phyloP scores from a whole-genome alignment of 1,140 invertebrate species.

The Sycophaga agraensis region DNA sequence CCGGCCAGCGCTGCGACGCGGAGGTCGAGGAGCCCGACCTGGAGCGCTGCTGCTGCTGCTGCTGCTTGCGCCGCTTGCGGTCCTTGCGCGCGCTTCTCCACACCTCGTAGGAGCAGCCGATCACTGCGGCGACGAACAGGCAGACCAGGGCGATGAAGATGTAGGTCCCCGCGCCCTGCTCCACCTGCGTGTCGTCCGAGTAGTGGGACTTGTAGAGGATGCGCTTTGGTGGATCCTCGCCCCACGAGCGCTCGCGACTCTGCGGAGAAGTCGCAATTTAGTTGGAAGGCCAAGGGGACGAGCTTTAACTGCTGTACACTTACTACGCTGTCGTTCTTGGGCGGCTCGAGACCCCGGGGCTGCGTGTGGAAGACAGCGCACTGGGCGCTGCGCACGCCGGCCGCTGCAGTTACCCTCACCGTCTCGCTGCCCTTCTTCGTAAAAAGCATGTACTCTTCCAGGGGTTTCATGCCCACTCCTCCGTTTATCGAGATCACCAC shows the following conservation, averaged over 20 bases:
- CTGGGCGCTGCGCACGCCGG: conserved; percentile 79
- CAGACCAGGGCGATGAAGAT: conserved; percentile 71
- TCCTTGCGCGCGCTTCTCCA: conserved; percentile 58
- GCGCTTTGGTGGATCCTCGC: conserved; percentile 74
- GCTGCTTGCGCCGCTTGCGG: conserved; percentile 58
- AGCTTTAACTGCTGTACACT: too few species aligned
- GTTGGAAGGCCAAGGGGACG: too few species aligned
- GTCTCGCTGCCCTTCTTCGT: conserved; percentile 78
- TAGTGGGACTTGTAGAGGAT: conserved; percentile 73
- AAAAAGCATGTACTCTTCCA: conserved; percentile 87
- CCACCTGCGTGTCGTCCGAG: conserved; percentile 69
- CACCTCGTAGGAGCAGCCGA: conserved; percentile 66
- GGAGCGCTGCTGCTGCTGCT: conserved; percentile 51
- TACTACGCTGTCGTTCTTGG: conserved; percentile 69
- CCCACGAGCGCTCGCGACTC: conserved; percentile 76
- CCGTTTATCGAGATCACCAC: conserved; percentile 79
- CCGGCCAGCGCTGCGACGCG: conserved; percentile 49
- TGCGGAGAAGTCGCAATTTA: conserved; percentile 35
- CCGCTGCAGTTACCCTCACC: conserved; percentile 77
- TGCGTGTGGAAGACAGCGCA: conserved; percentile 74
- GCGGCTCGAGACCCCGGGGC: conserved; percentile 62
- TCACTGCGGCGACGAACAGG: conserved; percentile 68
- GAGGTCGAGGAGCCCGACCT: conserved; percentile 36
- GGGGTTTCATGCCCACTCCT: conserved; percentile 73
- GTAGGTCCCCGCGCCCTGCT: conserved; percentile 73